Evolutionary conservation across 2,113 vertebrate genomes (phyloP).

Genomic region (Brachyhypopomus gauderio): DNA sequence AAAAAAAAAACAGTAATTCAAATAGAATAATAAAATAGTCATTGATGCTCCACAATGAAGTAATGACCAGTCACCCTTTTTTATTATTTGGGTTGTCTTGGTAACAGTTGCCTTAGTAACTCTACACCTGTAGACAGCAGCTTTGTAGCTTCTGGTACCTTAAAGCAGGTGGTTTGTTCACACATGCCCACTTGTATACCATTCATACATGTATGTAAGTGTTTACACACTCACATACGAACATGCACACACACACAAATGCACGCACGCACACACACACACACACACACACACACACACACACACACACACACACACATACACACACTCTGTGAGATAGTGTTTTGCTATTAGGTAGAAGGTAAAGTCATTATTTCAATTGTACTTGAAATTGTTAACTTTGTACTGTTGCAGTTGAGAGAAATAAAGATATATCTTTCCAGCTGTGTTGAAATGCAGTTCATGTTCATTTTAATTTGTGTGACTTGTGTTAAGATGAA

Average conservation of each 20-base stretch:
- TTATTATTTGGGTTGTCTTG: constrained; percentile 59
- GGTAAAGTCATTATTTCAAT: constrained; percentile 65
- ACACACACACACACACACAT: constrained; percentile 13
- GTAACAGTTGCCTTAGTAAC: constrained; percentile 73
- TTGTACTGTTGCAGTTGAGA: constrained; percentile 76
- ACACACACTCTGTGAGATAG: constrained; percentile 50
- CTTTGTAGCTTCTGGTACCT: constrained; percentile 73
- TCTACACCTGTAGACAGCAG: constrained; percentile 70
- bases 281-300: constrained; percentile 13
- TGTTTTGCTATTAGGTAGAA: constrained; percentile 71
- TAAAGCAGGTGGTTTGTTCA: constrained; percentile 66
- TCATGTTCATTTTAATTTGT: constrained; percentile 12
- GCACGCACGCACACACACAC: background rate
- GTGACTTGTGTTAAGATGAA: background rate
- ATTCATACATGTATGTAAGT: constrained; percentile 1
- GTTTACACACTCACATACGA: background rate
- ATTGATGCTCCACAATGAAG: background rate
- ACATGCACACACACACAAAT: background rate
- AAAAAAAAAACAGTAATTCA: background rate
- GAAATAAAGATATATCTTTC: constrained; percentile 79
- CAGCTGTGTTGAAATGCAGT: constrained; percentile 64
- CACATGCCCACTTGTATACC: background rate
- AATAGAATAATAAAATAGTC: background rate
- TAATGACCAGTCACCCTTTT: constrained; percentile 1
- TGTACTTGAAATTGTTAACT: constrained; percentile 79